Evolutionary conservation across 2,888 invertebrate species (phyloP), one percentile per base, ranked within the genome.

Genomic region (Marasmarcha lunaedactyla): DNA sequence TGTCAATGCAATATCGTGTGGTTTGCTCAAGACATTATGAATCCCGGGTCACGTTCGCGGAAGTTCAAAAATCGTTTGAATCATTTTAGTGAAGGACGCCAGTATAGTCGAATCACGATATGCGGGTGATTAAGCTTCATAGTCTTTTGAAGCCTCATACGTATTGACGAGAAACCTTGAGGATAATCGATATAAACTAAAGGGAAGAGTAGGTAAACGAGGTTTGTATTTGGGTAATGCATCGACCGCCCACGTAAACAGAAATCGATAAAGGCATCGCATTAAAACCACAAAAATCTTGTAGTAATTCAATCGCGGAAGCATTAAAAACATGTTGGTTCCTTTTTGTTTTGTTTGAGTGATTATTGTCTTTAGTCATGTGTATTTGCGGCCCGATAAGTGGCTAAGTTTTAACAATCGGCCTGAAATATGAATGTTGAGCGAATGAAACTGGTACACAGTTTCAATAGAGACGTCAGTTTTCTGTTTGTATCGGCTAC

Each of bases 181-280:
- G 52, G 52, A 47, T 43, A 57, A 56, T 60, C 63, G 66, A 69
- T 70, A 71, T 60, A 63, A 69, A 59, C 62, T 70, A 66, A 70
- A 74, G 76, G 72, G 66, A 76, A 71, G 69, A 70, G 71, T 76
- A 72, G 64, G 71, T 71, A 73, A 71, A 71, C 66, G 58, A 70
- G 68, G 60, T 71, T 65, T 70, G 70, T 70, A 63, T 65, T 63
- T 73, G 76, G 70, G 61, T 66, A 76, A 72, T 78, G 77, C 77
- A 76, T 72, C 71, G 76, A 55, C 70, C 73, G 71, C 81, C 81
- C 68, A 77, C 78, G 66, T 61, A 57, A 61, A 63, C 64, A 56
- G 61, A 59, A 63, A 71, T 63, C 59, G 63, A 67, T 51, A 68
- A 56, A 72, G 71, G 71, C 72, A 69, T 71, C 63, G 59, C 56